These are phyloP conservation scores for Ctenomys sociabilis DNA, from an alignment of 2,113 vertebrate genomes.

Conservation along the genomic window DNA sequence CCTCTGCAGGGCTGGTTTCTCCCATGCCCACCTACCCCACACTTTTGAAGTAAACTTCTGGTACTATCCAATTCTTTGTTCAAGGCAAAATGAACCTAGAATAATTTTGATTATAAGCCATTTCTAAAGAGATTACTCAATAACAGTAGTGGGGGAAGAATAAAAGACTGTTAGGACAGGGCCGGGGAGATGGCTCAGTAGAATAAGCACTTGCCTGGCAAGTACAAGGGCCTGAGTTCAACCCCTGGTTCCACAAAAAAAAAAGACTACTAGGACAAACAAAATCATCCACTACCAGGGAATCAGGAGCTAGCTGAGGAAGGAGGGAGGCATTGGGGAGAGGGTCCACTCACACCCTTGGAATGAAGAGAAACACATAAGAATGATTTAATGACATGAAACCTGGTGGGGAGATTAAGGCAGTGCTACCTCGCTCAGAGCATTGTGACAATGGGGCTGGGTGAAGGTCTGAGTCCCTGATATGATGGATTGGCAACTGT, in stretches of 20 bases:
- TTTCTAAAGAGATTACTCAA: neutral
- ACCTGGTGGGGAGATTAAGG: rapidly evolving
- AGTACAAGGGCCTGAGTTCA: no score
- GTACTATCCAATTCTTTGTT: neutral
- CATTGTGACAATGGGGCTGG: rapidly evolving
- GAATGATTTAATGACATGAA: neutral
- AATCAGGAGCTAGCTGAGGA: neutral
- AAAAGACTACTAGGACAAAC: neutral
- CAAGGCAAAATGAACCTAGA: neutral
- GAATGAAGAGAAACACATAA: neutral
- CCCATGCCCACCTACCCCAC: neutral
- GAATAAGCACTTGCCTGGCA: no score
- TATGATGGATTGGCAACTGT: no score
- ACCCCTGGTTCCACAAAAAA: no score
- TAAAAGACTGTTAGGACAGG: no score
- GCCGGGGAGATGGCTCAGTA: no score
- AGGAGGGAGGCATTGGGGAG: neutral
- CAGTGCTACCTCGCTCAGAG: neutral
- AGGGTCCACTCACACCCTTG: neutral
- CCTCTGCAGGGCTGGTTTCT: neutral
- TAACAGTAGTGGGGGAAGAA: neutral
- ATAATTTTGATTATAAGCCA: neutral
- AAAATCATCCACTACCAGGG: neutral
- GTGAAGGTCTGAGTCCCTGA: neutral
- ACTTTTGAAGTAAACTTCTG: neutral